Evolutionary conservation across 2,113 vertebrate species (phyloP).

Genomic region (Scophthalmus maximus): DNA sequence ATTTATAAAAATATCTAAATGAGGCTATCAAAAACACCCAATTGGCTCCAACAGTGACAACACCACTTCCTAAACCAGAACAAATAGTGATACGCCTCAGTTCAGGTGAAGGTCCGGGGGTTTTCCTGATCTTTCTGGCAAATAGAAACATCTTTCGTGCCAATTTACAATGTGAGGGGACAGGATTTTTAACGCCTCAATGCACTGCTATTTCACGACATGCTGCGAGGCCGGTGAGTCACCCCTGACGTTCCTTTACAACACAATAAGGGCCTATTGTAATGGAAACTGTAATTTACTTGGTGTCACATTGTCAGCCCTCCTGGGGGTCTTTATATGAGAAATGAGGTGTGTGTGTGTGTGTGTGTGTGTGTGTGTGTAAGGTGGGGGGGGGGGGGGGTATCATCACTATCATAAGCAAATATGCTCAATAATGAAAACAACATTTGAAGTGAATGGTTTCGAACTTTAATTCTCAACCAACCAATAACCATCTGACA

Average conservation of each 20-base stretch:
- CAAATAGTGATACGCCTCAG: background rate
- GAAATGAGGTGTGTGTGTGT: too few relatives aligned
- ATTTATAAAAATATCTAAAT: too few relatives aligned
- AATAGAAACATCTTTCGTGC: constrained; percentile 22
- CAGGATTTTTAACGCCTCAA: constrained; percentile 10
- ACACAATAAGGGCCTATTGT: constrained; percentile 5
- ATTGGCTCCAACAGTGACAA: too few relatives aligned
- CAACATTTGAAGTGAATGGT: background rate
- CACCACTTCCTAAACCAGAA: background rate
- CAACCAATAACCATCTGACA: background rate
- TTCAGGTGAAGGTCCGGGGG: constrained; percentile 4
- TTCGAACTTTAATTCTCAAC: too few relatives aligned
- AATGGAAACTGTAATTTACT: constrained; percentile 1
- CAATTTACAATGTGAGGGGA: background rate
- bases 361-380: too few relatives aligned
- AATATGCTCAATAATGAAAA: too few relatives aligned
- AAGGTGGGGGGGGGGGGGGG: too few relatives aligned
- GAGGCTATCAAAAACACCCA: too few relatives aligned
- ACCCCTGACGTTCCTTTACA: constrained; percentile 7
- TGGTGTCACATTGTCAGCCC: constrained; percentile 1
- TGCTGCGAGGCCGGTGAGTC: constrained; percentile 2
- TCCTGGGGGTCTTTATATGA: too few relatives aligned
- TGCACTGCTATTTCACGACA: background rate
- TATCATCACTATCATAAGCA: too few relatives aligned
- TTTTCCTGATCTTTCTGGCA: constrained; percentile 9